Evolutionary conservation across 1,140 invertebrate genomes (phyloP), one percentile per base, ranked within the genome.

Genomic region (Brachystomella parvula): DNA sequence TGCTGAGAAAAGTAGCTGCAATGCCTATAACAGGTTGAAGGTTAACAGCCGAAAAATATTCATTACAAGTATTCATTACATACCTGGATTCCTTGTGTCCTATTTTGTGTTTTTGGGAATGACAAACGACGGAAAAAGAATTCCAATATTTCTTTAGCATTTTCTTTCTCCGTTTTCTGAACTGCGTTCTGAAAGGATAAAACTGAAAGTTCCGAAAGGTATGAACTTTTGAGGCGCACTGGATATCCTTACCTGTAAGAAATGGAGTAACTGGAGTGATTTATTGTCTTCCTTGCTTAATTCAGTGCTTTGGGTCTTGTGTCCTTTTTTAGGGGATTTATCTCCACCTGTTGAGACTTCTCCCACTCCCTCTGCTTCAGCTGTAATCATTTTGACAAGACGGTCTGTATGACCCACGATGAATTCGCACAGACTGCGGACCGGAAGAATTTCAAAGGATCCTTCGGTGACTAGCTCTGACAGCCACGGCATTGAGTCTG

Each of bases 361-460:
- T 57, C 0, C 33, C 30, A 53, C 28, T 61, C 28, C 21, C 60
- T 24, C 15, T 24, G 15, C n/a, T 17, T 61, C 58, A 31, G 28
- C 26, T 2, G 3, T 21, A 39, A 65, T 57, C 32, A 47, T 9
- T 35, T 58, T 73, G 66, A n/a, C 75, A 32, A 71, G 17, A 33
- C 47, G 75, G 26, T 76, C 73, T 2, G 76, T 73, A 64, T 82
- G 81, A 71, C 90, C 92, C 0, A 96, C 82, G 28, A 97, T 80
- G 79, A 96, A 97, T 78, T 97, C 94, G 80, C 94, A 97, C 3
- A 98, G 81, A 78, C 94, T 96, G 74, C 96, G 94, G 28, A 97
- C 92, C 0, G 94, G 94, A 9, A 98, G 47, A 28, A 71, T 67
- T 31, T 73, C 72, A 61, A 73, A 71, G 15, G 66, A 68, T 1